Conservation (phyloP, 2,888 invertebrate genomes). For the Blastobasis lacticolella region DNA sequence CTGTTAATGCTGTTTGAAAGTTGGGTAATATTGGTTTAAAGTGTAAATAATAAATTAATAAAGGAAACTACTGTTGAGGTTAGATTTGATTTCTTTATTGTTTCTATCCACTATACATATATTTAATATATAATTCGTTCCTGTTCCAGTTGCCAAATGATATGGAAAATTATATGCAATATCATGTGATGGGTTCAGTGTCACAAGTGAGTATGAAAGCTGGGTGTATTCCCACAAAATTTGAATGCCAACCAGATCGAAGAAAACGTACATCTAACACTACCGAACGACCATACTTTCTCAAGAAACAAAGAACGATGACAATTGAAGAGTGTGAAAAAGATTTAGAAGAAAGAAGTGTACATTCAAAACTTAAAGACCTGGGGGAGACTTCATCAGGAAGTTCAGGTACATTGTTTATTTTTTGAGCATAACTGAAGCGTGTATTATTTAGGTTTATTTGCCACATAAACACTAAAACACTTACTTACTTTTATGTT, state of each 20-base stretch:
- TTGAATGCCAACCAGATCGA: constrained; percentile 22
- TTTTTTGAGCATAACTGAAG: not conserved
- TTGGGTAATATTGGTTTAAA: no score
- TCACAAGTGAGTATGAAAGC: constrained; percentile 27
- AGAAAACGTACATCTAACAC: constrained; percentile 13
- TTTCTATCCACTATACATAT: no score
- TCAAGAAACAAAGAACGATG: constrained; percentile 12
- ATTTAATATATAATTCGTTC: not conserved
- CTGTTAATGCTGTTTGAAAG: not conserved
- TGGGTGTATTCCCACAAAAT: constrained; percentile 25
- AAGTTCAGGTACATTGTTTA: not conserved
- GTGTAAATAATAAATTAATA: no score
- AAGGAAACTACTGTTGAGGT: no score
- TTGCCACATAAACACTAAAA: no score
- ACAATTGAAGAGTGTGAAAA: constrained; percentile 5
- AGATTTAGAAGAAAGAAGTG: not conserved
- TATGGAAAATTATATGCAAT: not conserved
- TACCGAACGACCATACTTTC: constrained; percentile 11
- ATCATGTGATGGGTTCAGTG: constrained; percentile 28
- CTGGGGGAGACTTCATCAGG: not conserved
- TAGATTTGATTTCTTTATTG: not conserved
- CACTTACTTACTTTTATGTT: no score
- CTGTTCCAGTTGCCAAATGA: no score
- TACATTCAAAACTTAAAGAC: not conserved
- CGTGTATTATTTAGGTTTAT: not conserved